Base-by-base conservation (phyloP, 2,888 invertebrate genomes). In the Andrena bicolor region DNA sequence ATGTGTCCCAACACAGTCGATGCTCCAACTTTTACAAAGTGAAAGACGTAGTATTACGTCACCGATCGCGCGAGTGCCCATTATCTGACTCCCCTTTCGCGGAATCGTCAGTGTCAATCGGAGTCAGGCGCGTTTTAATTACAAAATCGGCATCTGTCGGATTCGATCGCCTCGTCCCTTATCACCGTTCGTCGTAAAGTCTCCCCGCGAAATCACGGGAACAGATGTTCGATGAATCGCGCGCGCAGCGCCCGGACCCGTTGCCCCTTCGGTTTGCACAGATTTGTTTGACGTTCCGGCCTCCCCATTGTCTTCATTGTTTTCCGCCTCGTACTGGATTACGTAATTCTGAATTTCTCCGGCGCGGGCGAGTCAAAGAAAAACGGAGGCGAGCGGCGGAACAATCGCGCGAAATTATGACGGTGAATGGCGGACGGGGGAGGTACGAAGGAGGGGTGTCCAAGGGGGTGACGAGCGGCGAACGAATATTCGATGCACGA, bases 291-390 rank as follows among this genome's bases (percentile, higher is more conserved):
- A 87, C 89, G 87, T 90, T 90, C 86, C 86, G 79, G 80, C 87
- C 70, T 75, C 75, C 41, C 88, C 82, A 90, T 91, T 91, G 90
- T 91, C 75, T 72, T 83, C 87, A 90, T 92, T 92, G 91, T 91
- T 89, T 91, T 84, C 84, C 87, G 79, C 23, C 77, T 86, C 64
- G 30, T 87, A 89, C 83, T 80, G 88, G 88, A 89, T 91, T 90
- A 90, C 89, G 90, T 88, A 91, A 92, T 91, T 90, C 91, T 89
- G 85, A 85, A 90, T 91, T 90, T 90, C 89, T 83, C 53, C 64
- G 35, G 30, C 20, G 3, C 16, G 35, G 13, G 23, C 49, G 60
- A 13, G 28, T 58, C 6, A 66, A 60, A 66, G 41, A 70, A 76
- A 63, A 69, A 63, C 23, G 16, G 28, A 32, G 35, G 23, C 10